Conservation (phyloP, 2,888 invertebrate species). For the Rugalucina vietnamica region DNA sequence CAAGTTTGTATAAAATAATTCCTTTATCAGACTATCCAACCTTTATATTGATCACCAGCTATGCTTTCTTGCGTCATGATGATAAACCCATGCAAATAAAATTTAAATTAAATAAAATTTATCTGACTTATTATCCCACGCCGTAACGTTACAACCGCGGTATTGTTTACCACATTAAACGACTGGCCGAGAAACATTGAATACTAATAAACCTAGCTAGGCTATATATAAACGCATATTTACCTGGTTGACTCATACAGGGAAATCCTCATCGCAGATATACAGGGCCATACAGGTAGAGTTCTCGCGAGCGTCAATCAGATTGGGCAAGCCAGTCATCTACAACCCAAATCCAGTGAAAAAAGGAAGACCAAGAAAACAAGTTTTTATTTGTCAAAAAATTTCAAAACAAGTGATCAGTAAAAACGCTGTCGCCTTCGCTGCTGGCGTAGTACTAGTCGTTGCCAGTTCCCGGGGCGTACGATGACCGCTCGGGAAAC, state of each 20-base stretch:
- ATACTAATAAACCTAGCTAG: background rate
- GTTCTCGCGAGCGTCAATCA: too few relatives aligned
- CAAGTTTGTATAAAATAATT: background rate
- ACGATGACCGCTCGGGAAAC: too few relatives aligned
- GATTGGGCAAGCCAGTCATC: too few relatives aligned
- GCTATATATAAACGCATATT: background rate
- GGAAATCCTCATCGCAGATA: too few relatives aligned
- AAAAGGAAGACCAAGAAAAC: too few relatives aligned
- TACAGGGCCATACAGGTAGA: too few relatives aligned
- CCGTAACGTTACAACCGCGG: background rate
- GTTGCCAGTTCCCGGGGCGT: too few relatives aligned
- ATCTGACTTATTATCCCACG: background rate
- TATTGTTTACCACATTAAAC: background rate
- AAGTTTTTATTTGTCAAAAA: too few relatives aligned
- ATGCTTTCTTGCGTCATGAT: slow-evolving; percentile 7
- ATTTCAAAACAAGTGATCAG: too few relatives aligned
- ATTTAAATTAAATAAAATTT: background rate
- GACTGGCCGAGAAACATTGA: background rate
- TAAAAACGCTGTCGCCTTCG: too few relatives aligned
- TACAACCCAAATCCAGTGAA: too few relatives aligned
- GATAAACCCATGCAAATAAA: background rate
- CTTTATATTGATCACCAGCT: background rate
- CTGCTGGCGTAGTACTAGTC: too few relatives aligned
- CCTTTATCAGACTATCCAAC: background rate
- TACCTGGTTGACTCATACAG: background rate